Evolutionary conservation across 2,888 invertebrate species (phyloP).

Genomic region (Erpobdella octoculata): DNA sequence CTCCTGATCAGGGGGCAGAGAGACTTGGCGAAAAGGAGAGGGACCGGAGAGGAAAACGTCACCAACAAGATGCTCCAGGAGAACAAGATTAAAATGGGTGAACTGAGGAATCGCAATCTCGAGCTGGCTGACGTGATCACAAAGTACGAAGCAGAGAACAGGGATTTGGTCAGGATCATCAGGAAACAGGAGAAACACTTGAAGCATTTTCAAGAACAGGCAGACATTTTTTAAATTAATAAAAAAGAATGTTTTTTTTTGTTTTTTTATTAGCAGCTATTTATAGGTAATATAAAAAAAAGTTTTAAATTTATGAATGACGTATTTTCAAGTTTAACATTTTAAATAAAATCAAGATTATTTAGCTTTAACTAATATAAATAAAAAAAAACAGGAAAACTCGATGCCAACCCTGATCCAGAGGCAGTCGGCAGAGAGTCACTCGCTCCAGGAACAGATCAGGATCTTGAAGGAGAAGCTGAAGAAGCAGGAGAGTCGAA

Average conservation of each 20-base stretch:
- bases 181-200: slow-evolving; percentile 18
- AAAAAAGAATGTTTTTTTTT: too few relatives aligned
- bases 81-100: slow-evolving; percentile 23
- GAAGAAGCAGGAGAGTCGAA: slow-evolving; percentile 42
- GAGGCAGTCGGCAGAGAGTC: slow-evolving; percentile 47
- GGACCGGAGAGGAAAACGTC: slow-evolving; percentile 8
- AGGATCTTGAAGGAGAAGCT: slow-evolving; percentile 36
- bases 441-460: slow-evolving; percentile 45
- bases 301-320: not conserved
- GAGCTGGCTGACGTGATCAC: slow-evolving; percentile 22
- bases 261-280: too few relatives aligned
- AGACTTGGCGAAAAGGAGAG: not conserved
- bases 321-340: not conserved
- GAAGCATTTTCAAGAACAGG: slow-evolving; percentile 22
- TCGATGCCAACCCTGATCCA: slow-evolving; percentile 48
- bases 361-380: too few relatives aligned
- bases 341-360: not conserved
- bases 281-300: not conserved
- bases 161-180: slow-evolving; percentile 23
- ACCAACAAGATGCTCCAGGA: slow-evolving; percentile 13
- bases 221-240: not conserved
- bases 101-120: slow-evolving; percentile 19
- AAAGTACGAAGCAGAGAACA: slow-evolving; percentile 25
- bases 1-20: not conserved
- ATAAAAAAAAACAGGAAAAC: slow-evolving; percentile 45